Evolutionary conservation across 1,140 invertebrate species (phyloP).

Genomic region (Brachionus angularis): DNA sequence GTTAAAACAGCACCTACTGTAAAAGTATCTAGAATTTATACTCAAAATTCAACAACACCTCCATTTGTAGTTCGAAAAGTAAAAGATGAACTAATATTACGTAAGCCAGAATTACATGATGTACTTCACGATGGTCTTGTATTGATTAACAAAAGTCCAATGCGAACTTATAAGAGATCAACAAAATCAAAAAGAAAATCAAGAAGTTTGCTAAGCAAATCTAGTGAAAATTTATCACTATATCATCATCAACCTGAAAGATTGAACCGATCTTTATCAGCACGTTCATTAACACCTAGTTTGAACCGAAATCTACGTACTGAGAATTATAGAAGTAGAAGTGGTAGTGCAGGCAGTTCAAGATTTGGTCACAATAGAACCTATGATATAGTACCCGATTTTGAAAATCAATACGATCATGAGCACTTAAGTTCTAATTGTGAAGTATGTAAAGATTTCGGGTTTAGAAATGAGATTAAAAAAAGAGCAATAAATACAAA

Average conservation of each 20-base stretch:
- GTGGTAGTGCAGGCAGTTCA: slow-evolving; percentile 15
- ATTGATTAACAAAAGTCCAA: slow-evolving; percentile 30
- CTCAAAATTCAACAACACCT: background rate
- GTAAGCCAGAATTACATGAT: slow-evolving; percentile 39
- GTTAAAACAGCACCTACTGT: background rate
- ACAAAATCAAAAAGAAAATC: no score
- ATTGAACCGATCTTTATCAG: background rate
- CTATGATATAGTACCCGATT: background rate
- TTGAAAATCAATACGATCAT: background rate
- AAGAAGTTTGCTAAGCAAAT: no score
- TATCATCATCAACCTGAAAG: no score
- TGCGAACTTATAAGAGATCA: background rate
- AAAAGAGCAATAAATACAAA: background rate
- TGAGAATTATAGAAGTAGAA: slow-evolving; percentile 9
- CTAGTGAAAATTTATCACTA: no score
- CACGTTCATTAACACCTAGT: background rate
- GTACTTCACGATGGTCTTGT: slow-evolving; percentile 33
- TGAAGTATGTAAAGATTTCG: slow-evolving; percentile 26
- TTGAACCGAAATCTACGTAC: slow-evolving; percentile 1
- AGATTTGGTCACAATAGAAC: background rate
- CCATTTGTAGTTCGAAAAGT: slow-evolving; percentile 36
- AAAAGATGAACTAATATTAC: background rate
- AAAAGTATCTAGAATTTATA: background rate
- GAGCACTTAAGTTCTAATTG: slow-evolving; percentile 18
- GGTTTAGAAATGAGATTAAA: slow-evolving; percentile 1